phyloP scores from a whole-genome alignment of 2,888 invertebrate species.

The Drosophila neonasuta region DNA sequence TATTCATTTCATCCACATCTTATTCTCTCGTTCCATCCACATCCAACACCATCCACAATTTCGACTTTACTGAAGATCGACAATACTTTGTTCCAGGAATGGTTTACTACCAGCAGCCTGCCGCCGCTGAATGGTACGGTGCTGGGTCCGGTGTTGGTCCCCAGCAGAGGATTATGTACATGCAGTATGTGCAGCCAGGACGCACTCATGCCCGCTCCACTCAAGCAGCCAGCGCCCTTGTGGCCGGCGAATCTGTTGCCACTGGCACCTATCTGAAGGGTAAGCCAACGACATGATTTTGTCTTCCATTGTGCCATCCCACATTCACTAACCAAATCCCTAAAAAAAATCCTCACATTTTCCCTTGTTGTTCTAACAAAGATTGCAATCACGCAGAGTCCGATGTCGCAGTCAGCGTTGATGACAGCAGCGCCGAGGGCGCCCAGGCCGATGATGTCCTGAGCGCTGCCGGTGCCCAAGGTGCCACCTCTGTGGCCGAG shows the following conservation, averaged over 20 bases:
- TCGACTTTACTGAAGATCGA: constrained; percentile 58
- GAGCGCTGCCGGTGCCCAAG: constrained; percentile 75
- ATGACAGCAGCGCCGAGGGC: constrained; percentile 55
- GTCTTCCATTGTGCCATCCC: neutral
- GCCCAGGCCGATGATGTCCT: constrained; percentile 73
- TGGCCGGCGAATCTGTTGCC: constrained; percentile 81
- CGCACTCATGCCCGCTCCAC: constrained; percentile 78
- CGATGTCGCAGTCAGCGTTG: constrained; percentile 63
- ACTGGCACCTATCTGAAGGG: constrained; percentile 81
- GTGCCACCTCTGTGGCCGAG: constrained; percentile 79
- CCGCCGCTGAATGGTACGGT: constrained; percentile 77
- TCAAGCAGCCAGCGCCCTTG: constrained; percentile 80
- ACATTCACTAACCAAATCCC: constrained; percentile 29
- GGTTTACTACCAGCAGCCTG: constrained; percentile 79
- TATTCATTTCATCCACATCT: neutral
- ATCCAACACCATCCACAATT: constrained; percentile 4
- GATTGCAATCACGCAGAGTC: constrained; percentile 81
- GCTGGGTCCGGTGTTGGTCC: constrained; percentile 39
- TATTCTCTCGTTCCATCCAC: constrained; percentile 21
- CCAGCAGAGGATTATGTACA: constrained; percentile 79
- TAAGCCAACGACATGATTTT: constrained; percentile 50
- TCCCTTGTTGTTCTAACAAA: constrained; percentile 58
- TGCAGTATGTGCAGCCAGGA: constrained; percentile 80
- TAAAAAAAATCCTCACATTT: constrained; percentile 28
- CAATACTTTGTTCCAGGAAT: constrained; percentile 74